Evolutionary conservation across 2,797 vertebrate species (phyloP), one percentile per base, ranked within the genome.

Genomic region (Coilia nasus): DNA sequence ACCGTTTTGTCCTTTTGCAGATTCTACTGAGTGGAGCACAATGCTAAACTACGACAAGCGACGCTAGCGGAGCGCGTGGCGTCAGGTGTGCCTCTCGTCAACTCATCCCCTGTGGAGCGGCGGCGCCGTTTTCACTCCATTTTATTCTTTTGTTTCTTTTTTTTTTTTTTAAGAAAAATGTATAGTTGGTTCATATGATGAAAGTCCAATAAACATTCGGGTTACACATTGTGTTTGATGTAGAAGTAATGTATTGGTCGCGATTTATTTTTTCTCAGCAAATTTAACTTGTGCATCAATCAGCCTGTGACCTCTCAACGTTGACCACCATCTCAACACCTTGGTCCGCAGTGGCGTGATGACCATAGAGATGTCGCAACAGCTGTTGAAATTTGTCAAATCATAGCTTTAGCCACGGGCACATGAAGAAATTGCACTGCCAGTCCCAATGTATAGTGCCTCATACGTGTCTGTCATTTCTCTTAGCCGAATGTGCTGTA

Each of bases 21-120:
- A 93, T 64, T 94, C 93, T 6, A 94, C 91, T 0, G 93, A 95
- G 82, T 95, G 95, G 95, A 95, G 86, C 92, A 93, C 93, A 89
- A 81, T 91, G 92, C 93, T 92, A 87, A 92, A 84, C 81, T 93
- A 94, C 6, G 90, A 94, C 85, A 85, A 88, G 81, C 93, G 91
- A 78, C 95, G 94, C 88, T 96, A 84, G 93, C 17, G 15, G 23
- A 0, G 35, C 10, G 35, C 1, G 0, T 64, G 64, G 85, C 6
- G 83, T 60, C 71, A 86, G 3, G 84, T 87, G 88, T 41, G 88
- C 90, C 85, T 78, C 84, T 56, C 31, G 23, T 62, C 71, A 86
- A 35, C 84, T 86, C 85, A 83, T 84, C 88, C 0, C 23, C 84
- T 86, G 21, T 67, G 75, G 85, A 81, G 17, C 7, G 17, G 86